These are phyloP conservation scores for Sphaerophoria rueppellii DNA, from an alignment of 2,888 invertebrate species.

Conservation along the genomic window DNA sequence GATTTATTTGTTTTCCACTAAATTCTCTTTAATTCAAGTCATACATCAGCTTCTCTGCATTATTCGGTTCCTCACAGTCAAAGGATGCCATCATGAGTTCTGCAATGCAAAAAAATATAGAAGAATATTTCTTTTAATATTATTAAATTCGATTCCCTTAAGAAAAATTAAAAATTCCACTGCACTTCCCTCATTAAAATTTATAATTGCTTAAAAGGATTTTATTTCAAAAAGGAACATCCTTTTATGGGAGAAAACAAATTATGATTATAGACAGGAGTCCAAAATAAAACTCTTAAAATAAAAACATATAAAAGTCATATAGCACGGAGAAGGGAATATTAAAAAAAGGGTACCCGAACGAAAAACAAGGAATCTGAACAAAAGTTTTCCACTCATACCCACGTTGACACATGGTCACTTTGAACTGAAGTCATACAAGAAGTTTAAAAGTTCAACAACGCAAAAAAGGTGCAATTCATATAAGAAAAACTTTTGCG, in stretches of 20 bases:
- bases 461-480: conserved; percentile 30
- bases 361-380: conserved; percentile 10
- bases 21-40: conserved; percentile 77
- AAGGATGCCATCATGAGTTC: conserved; percentile 81
- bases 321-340: conserved; percentile 17
- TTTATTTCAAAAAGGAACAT: too few relatives aligned
- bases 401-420: conserved; percentile 51
- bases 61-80: conserved; percentile 81
- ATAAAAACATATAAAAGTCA: neutral
- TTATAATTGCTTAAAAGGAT: too few relatives aligned
- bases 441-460: neutral
- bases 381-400: conserved; percentile 39
- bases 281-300: too few relatives aligned
- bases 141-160: neutral
- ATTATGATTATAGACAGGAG: too few relatives aligned
- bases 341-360: neutral
- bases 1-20: neutral
- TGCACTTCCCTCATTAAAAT: too few relatives aligned
- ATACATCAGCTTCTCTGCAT: conserved; percentile 80
- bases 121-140: neutral
- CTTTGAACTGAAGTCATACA: conserved; percentile 43
- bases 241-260: too few relatives aligned
- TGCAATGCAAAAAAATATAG: conserved; percentile 74
- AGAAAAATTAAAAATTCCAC: too few relatives aligned
- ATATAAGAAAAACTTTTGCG: conserved; percentile 2